Conservation (phyloP, 2,113 vertebrate genomes). For the Tychaedon coryphoeus region DNA sequence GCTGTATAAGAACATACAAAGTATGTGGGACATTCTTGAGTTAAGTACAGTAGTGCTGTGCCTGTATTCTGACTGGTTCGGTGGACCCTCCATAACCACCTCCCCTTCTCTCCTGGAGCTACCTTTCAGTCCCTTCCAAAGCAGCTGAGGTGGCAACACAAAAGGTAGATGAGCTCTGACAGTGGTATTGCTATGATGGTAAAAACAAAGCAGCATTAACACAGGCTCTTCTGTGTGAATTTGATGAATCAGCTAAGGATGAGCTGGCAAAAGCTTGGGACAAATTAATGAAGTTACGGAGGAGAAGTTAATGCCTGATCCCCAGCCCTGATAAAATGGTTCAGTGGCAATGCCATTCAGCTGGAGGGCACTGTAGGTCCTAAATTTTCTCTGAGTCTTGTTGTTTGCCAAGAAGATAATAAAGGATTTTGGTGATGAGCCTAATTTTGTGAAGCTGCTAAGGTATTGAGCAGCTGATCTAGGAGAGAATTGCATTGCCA, state of each 20-base stretch:
- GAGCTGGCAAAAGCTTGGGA: not conserved
- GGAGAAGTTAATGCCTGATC: not conserved
- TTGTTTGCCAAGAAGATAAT: not conserved
- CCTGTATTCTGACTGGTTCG: not conserved
- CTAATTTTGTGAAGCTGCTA: not conserved
- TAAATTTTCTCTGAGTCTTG: not conserved
- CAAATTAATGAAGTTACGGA: not conserved
- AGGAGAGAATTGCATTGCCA: not conserved
- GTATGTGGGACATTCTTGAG: not conserved
- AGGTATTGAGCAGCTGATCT: not conserved
- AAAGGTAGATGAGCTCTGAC: not conserved
- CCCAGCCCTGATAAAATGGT: not conserved
- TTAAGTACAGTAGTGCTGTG: not conserved
- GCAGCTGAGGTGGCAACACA: not conserved
- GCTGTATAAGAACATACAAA: not conserved
- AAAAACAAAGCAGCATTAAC: accelerated
- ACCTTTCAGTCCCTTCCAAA: not conserved
- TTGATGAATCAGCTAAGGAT: not conserved
- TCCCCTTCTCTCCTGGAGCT: not conserved
- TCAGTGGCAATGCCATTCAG: not conserved
- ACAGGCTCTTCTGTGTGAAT: not conserved
- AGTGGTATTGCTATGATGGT: not conserved
- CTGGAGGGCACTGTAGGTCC: not conserved
- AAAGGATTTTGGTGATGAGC: not conserved
- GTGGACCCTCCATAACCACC: not conserved